Evolutionary conservation across 1,140 invertebrate genomes (phyloP).

Genomic region (Drosophila miranda): DNA sequence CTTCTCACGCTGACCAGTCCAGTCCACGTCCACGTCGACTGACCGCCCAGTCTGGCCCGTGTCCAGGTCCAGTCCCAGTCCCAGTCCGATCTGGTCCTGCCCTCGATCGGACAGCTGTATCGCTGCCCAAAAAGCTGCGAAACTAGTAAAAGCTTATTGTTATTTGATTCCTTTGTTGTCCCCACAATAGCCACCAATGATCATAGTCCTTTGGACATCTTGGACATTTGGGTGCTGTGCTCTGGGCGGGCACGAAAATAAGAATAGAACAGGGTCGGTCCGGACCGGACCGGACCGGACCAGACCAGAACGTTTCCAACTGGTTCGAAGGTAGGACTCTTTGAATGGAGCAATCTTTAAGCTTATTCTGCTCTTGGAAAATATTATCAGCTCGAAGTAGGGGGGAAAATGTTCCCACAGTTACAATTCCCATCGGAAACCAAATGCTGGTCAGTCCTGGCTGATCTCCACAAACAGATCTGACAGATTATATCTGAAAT

Average conservation of each 20-base stretch:
- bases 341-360: too few species aligned
- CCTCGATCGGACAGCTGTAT: conserved; percentile 24
- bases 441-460: too few species aligned
- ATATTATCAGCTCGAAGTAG: too few species aligned
- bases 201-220: conserved; percentile 11
- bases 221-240: conserved; percentile 22
- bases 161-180: conserved; percentile 50
- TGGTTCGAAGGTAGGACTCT: too few species aligned
- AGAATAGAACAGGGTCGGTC: conserved; percentile 2
- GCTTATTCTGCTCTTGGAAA: too few species aligned
- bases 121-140: conserved; percentile 43
- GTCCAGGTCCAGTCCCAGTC: conserved; percentile 12
- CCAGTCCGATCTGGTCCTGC: conserved; percentile 18
- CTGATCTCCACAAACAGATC: too few species aligned
- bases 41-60: not conserved
- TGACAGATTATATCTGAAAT: too few species aligned
- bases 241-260: conserved; percentile 12
- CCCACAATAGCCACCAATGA: conserved; percentile 33
- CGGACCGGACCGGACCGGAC: too few species aligned
- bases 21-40: not conserved
- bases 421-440: too few species aligned
- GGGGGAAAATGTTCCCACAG: too few species aligned
- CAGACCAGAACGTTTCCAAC: too few species aligned
- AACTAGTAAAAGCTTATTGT: conserved; percentile 73
- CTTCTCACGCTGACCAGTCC: conserved; percentile 58